Percentiles rank a stretch among this genome's conserved stretches.
These are phyloP conservation scores for Microhierax caerulescens DNA, from an alignment of 2,797 vertebrate genomes.

Conservation along the genomic window DNA sequence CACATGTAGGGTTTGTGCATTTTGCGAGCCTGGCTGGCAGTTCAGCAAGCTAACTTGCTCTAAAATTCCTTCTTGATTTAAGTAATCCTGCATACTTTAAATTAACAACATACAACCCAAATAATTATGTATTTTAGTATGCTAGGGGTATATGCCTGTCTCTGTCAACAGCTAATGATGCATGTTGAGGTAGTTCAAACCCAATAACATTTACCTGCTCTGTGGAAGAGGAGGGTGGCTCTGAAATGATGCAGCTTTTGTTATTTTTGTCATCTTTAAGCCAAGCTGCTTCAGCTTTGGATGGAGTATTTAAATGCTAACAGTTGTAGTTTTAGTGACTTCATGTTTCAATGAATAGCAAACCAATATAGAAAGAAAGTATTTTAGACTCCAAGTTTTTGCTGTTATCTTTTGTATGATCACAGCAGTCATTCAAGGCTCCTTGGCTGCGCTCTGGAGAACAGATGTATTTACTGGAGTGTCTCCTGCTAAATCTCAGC, in stretches of 20 bases:
- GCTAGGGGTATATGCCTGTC: not conserved
- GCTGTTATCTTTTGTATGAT: not conserved
- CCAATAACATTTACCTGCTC: accelerated
- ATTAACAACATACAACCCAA: not conserved
- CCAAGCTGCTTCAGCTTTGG: not conserved
- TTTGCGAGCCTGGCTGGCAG: not conserved
- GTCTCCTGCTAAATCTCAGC: not conserved
- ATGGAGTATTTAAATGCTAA: not conserved
- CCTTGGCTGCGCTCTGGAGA: not conserved
- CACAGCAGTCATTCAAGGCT: not conserved
- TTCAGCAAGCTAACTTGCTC: not conserved
- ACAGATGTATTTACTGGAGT: not conserved
- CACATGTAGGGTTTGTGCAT: accelerated
- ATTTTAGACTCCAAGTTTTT: not conserved
- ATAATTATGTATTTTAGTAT: accelerated
- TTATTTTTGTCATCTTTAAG: not conserved
- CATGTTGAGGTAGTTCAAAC: not conserved
- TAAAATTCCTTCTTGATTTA: too few relatives aligned
- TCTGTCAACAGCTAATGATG: not conserved
- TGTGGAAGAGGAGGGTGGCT: not conserved
- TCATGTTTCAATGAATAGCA: not conserved
- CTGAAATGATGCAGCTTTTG: not conserved
- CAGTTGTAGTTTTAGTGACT: not conserved
- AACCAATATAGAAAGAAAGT: not conserved
- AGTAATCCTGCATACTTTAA: not conserved